Evolutionary conservation across 2,113 vertebrate genomes (phyloP), one percentile per base, ranked within the genome.

Genomic region (Meriones unguiculatus): DNA sequence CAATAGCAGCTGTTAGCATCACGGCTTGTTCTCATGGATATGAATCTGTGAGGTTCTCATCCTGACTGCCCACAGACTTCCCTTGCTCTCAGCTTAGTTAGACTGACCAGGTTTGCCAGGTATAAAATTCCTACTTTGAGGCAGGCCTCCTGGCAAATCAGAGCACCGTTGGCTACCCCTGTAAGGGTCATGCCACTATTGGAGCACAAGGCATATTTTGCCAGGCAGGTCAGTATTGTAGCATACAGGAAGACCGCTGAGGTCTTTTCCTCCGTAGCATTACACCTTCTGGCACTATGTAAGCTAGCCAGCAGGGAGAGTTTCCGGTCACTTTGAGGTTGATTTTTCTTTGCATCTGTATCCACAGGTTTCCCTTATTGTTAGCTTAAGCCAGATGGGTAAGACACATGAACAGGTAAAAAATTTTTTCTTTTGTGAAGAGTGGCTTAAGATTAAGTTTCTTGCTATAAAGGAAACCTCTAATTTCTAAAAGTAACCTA

Each of bases 391-490:
- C 75, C 57, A 84, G 25, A 30, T 10, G 12, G 52, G n/a, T 75
- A 92, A 72, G 70, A 41, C 84, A 65, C 6, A 62, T 70, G 87
- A 93, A 72, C 84, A 77, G 57, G 62, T 28, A 14, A 75, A 75
- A 88, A 87, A 76, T 13, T 84, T 20, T 81, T 87, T 38, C 81
- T 90, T 57, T 25, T 72, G 46, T 91, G 81, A 94, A 50, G 62
- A 88, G 6, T 70, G 64, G 52, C 91, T 96, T 91, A 75, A 81
- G 93, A 77, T 85, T 94, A 91, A 72, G 57, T 95, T 95, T 92
- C 93, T 95, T 75, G 38, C 32, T 93, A 4, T 75, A 87, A 96
- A 87, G 62, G 76, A 80, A 80, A 67, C 89, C 73, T 67, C 59
- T 54, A 67, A 80, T 91, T 80, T 30, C 76, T 30, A 67, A 90